phyloP scores from a whole-genome alignment of 1,140 invertebrate species.

The Meloidogyne floridensis region DNA sequence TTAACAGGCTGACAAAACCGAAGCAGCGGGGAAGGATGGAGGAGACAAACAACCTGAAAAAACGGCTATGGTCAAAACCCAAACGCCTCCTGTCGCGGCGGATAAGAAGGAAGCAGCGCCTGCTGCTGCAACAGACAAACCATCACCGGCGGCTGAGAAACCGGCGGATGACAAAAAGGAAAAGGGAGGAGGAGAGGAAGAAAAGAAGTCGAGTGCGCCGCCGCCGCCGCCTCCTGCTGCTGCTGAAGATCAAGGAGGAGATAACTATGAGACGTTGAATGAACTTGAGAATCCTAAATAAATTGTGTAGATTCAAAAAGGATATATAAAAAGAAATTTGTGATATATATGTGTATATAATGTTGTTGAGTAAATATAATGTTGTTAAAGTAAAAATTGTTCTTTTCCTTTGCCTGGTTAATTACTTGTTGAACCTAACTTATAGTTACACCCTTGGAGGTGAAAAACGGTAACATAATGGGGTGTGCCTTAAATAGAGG shows the following conservation, averaged over 20 bases:
- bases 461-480: too few relatives aligned
- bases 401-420: too few relatives aligned
- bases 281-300: not conserved
- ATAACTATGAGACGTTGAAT: not conserved
- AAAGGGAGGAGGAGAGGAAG: not conserved
- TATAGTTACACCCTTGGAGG: too few relatives aligned
- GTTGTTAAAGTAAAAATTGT: too few relatives aligned
- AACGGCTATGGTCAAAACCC: not conserved
- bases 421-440: too few relatives aligned
- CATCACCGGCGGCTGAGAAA: too few relatives aligned
- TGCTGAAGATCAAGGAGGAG: not conserved
- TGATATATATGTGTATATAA: too few relatives aligned
- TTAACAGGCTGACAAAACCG: not conserved
- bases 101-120: too few relatives aligned
- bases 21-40: not conserved
- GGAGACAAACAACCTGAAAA: not conserved
- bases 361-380: too few relatives aligned
- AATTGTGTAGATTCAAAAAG: slow-evolving; percentile 17
- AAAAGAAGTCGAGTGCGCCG: not conserved
- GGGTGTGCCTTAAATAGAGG: too few relatives aligned
- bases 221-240: not conserved
- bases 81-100: not conserved
- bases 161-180: not conserved
- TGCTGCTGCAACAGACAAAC: too few relatives aligned
- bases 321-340: too few relatives aligned